These are phyloP conservation scores for Tenebrosternarchus preto DNA, from an alignment of 2,113 vertebrate species.

Conservation along the genomic window DNA sequence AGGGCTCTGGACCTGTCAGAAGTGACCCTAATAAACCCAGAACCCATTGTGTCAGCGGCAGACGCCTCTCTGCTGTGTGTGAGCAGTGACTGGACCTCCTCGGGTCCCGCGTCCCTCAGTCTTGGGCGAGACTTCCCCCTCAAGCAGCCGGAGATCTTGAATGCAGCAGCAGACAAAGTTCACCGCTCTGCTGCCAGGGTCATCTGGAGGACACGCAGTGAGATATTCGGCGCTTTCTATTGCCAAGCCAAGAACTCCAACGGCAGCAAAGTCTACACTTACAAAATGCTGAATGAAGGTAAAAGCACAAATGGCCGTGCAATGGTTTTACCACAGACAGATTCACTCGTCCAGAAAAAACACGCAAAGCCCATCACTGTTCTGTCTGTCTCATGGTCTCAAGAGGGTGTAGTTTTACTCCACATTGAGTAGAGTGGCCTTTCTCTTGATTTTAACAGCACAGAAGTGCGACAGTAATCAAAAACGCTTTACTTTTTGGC, in stretches of 20 bases:
- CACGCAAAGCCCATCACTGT: not conserved
- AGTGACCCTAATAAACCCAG: conserved; percentile 84
- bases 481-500: not conserved
- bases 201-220: conserved; percentile 80
- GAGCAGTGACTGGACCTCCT: conserved; percentile 77
- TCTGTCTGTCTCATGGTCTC: not conserved
- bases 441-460: not conserved
- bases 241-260: conserved; percentile 79
- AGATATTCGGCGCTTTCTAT: conserved; percentile 82
- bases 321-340: not conserved
- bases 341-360: not conserved
- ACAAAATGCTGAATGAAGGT: conserved; percentile 87
- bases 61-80: conserved; percentile 82
- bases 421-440: not conserved
- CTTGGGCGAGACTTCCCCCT: conserved; percentile 78
- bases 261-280: conserved; percentile 76
- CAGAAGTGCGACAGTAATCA: not conserved
- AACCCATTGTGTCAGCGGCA: conserved; percentile 78
- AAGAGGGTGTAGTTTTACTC: not conserved
- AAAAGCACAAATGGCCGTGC: conserved; percentile 30
- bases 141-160: conserved; percentile 72
- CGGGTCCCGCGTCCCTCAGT: conserved; percentile 69
- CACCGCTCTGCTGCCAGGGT: conserved; percentile 78
- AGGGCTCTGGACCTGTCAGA: conserved; percentile 77
- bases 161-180: conserved; percentile 71